These are phyloP conservation scores for Gymnopithys bicolor DNA, from an alignment of 2,797 vertebrate genomes.

Conservation along the genomic window DNA sequence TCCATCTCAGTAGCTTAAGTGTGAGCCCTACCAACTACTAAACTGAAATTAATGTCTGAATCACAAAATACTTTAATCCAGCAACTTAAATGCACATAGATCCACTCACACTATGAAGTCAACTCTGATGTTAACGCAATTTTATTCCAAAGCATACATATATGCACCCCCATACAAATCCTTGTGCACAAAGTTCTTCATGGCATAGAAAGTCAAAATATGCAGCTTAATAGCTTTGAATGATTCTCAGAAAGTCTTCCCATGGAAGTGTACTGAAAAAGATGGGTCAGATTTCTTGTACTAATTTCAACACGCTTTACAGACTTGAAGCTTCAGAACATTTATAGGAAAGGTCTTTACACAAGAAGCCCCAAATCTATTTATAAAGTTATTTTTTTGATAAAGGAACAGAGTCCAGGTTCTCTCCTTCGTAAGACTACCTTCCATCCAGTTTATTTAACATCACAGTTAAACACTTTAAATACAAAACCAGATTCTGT, in stretches of 20 bases:
- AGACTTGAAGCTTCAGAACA: not conserved
- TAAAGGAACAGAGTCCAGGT: not conserved
- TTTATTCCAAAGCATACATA: not conserved
- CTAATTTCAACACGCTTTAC: not conserved
- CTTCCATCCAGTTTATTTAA: not conserved
- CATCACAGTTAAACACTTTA: not conserved
- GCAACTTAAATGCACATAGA: not conserved
- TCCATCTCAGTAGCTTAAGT: not conserved
- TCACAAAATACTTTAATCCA: not conserved
- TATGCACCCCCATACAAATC: not conserved
- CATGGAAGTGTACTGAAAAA: not conserved
- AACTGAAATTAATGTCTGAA: not conserved
- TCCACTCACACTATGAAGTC: not conserved
- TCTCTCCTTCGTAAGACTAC: not conserved
- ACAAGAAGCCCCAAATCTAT: not conserved
- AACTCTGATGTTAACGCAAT: not conserved
- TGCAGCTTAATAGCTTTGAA: not conserved
- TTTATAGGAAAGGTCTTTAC: not conserved
- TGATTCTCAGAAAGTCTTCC: not conserved
- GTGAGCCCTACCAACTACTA: not conserved
- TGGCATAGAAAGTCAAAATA: not conserved
- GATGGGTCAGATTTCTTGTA: not conserved
- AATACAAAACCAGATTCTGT: not conserved
- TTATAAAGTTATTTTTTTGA: not conserved
- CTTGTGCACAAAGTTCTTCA: not conserved